Percentiles rank a stretch among this genome's conserved stretches.
Evolutionary conservation across 2,888 invertebrate species (phyloP).

Genomic region (Drosophila tanythrix): DNA sequence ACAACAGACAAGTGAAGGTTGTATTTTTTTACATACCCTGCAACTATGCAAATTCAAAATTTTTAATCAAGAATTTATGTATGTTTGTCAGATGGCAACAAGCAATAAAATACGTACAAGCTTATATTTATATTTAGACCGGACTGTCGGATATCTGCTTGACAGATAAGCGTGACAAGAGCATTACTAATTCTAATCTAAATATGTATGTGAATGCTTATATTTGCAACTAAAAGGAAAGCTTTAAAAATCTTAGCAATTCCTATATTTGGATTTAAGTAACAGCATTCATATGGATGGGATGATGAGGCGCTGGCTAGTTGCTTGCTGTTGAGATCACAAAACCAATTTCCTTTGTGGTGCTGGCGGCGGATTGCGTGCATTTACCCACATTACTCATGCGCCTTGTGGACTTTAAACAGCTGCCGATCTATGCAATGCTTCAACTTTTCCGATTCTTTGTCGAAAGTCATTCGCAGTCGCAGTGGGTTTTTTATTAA

Average conservation of each 20-base stretch:
- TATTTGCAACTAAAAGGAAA: not conserved
- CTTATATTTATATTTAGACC: not conserved
- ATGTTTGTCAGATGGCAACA: not conserved
- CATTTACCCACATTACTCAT: constrained; percentile 55
- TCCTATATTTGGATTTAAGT: not conserved
- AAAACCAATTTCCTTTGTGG: constrained; percentile 2
- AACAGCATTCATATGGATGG: not conserved
- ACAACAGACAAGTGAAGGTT: not conserved
- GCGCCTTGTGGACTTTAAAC: constrained; percentile 66
- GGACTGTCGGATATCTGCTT: not conserved
- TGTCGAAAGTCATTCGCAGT: constrained; percentile 32
- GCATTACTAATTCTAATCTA: not conserved
- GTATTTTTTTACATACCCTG: not conserved
- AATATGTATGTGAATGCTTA: not conserved
- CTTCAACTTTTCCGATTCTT: constrained; percentile 9
- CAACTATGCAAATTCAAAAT: not conserved
- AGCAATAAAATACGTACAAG: not conserved
- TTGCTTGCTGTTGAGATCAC: not conserved
- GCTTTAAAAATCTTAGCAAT: not conserved
- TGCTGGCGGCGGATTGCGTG: constrained; percentile 44
- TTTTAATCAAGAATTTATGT: not conserved
- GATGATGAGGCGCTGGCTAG: constrained; percentile 19
- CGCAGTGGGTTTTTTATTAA: constrained; percentile 40
- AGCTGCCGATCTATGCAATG: constrained; percentile 9
- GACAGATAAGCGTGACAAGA: not conserved